Conservation (phyloP, 2,888 invertebrate species). For the Meghimatium bilineatum region DNA sequence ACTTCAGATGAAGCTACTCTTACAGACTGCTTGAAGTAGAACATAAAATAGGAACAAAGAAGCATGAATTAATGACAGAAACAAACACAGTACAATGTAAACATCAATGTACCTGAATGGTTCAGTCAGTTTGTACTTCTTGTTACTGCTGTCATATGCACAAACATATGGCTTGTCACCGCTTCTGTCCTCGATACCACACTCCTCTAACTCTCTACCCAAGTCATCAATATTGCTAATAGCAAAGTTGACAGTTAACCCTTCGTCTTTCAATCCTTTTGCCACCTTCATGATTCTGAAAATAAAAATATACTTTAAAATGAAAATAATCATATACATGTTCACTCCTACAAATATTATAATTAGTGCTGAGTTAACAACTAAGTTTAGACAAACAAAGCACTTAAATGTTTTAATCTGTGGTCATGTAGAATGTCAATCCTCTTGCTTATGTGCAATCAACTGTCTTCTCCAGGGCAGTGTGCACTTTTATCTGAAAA, state of each 20-base stretch:
- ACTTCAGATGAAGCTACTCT: too few species aligned
- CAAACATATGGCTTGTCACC: slow-evolving; percentile 93
- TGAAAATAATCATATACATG: background rate
- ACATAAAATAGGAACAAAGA: background rate
- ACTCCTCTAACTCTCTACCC: slow-evolving; percentile 95
- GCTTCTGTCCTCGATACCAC: slow-evolving; percentile 88
- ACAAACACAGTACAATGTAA: background rate
- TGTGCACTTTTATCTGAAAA: too few species aligned
- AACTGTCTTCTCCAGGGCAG: too few species aligned
- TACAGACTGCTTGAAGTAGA: background rate
- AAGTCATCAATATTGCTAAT: slow-evolving; percentile 95
- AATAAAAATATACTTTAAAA: background rate
- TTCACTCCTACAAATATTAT: too few species aligned
- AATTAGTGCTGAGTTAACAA: too few species aligned
- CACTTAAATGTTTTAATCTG: too few species aligned
- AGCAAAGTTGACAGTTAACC: slow-evolving; percentile 86
- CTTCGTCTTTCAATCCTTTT: slow-evolving; percentile 81
- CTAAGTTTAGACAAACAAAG: too few species aligned
- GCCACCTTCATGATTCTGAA: slow-evolving; percentile 90
- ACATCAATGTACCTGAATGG: slow-evolving; percentile 87
- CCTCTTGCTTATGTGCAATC: too few species aligned
- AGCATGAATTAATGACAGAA: background rate
- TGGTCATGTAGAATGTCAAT: too few species aligned
- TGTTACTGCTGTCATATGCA: slow-evolving; percentile 88
- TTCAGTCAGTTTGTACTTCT: slow-evolving; percentile 91